Base-by-base conservation (phyloP, 2,797 vertebrate genomes). In the Oreonectes daqikongensis region DNA sequence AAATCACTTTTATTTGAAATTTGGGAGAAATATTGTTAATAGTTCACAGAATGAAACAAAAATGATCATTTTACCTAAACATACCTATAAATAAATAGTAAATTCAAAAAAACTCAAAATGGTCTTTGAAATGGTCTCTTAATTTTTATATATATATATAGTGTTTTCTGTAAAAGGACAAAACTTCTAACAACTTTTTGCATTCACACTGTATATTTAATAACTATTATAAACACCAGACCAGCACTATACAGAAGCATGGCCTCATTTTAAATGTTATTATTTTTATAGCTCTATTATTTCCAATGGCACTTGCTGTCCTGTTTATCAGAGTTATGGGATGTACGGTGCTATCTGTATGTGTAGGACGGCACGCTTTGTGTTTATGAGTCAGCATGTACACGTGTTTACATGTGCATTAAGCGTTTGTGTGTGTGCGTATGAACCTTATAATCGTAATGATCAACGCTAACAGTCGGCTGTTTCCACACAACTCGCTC, bases 401-500 rank as follows among this genome's bases (percentile, higher is more conserved):
- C 44, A 18, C 7, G 44, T 46, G 44, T 46, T 44, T 44, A 3
- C 22, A 22, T 24, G 52, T 53, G 22, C 20, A 32, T 14, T 72
- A 11, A 46, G 26, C 1, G 40, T 35, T n/a, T n/a, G 26, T 38
- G 46, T 35, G 17, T 59, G 35, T 20, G 18, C 48, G 26, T 22
- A 55, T 77, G 59, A 75, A 63, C 65, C 44, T 71, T 59, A 63
- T 64, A 66, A 78, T 76, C 40, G 71, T 66, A 61, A 81, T 79
- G 68, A 76, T 81, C 35, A 53, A 42, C 10, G 35, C 69, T 76
- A 81, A 79, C 65, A 30, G 72, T 30, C 42, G 50, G 42, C 57
- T 69, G 76, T 68, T 75, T 78, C 71, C 64, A 72, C 76, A 73
- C 77, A 79, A 75, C 72, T 79, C 55, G n/a, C 64, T 76, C 66